phyloP scores from a whole-genome alignment of 2,888 invertebrate genomes.

The Mesochorus sp. region DNA sequence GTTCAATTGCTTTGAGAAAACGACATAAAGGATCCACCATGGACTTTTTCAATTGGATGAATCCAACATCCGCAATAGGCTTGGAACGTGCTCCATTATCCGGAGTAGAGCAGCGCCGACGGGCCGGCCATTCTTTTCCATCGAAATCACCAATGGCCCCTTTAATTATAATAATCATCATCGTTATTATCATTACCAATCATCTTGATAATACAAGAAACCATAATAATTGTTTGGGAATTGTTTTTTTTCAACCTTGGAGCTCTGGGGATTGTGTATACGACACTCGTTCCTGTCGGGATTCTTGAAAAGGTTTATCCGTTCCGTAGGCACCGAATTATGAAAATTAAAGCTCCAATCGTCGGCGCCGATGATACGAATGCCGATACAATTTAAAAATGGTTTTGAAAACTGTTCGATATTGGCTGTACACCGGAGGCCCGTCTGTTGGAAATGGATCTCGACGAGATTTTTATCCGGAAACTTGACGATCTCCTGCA shows the following conservation, averaged over 20 bases:
- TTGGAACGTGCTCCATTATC: constrained; percentile 69
- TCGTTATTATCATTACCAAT: background rate
- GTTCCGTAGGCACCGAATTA: constrained; percentile 68
- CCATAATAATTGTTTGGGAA: too few relatives aligned
- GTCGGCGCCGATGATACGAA: constrained; percentile 64
- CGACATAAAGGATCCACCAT: background rate
- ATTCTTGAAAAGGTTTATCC: constrained; percentile 71
- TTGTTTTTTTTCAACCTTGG: constrained; percentile 59
- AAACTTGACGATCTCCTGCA: constrained; percentile 67
- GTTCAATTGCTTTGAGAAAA: constrained; percentile 10
- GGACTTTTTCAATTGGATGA: background rate
- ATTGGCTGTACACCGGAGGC: constrained; percentile 64
- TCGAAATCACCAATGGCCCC: constrained; percentile 72
- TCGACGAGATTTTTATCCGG: constrained; percentile 63
- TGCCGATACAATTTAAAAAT: constrained; percentile 71
- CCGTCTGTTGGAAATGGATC: constrained; percentile 67
- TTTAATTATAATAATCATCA: constrained; percentile 39
- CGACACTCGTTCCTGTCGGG: constrained; percentile 68
- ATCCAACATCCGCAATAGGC: constrained; percentile 65
- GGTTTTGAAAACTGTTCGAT: constrained; percentile 68
- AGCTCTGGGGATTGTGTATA: constrained; percentile 73
- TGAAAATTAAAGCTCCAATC: constrained; percentile 69
- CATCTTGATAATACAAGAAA: too few relatives aligned
- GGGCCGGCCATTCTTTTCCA: constrained; percentile 66
- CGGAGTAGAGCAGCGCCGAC: constrained; percentile 69